Evolutionary conservation across 2,797 vertebrate genomes (phyloP), one percentile per base, ranked within the genome.

Genomic region (Serranus cabrilla): DNA sequence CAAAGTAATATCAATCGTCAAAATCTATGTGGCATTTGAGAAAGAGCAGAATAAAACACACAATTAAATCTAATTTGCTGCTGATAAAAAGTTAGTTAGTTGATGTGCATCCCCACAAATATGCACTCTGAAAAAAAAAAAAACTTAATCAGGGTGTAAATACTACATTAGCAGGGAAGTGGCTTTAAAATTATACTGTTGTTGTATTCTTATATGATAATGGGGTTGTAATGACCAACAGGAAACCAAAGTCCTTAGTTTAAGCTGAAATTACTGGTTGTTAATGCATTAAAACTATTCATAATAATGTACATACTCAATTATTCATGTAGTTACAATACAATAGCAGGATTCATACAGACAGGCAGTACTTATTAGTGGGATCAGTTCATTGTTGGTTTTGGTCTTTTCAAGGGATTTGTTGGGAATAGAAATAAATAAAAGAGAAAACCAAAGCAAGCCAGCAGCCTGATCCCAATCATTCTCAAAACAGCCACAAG

Each of bases 401-500:
- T 43, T 57, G 7, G 11, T 5, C 4, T 14, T 63, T 50, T 49
- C 2, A 20, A 14, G 7, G 10, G 43, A 27, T 52, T 40, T 55
- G 17, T n/a, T 59, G 7, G 39, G 18, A 40, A 39, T 23, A 34
- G 20, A 55, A 73, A 21, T 3, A 12, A 7, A 27, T 2, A 21
- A 0, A 34, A 50, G 11, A 39, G 2, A 47, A 64, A 43, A 54
- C 5, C 1, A 16, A 17, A 71, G 10, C 54, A 23, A 25, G 4
- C 16, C 4, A 27, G 1, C 12, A 17, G 5, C 12, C 21, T 14
- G 5, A 9, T 23, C 5, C 3, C 8, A n/a, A 2, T 3, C 4
- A 14, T 76, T 55, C 56, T 69, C 45, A 39, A 34, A 77, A 27
- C 40, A 68, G 18, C 71, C 70, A 78, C 71, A 78, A 71, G 82